A percentile compares a stretch with the other conserved stretches of the same genome.
Conservation (phyloP, 2,888 invertebrate species). For the Bembecia ichneumoniformis region DNA sequence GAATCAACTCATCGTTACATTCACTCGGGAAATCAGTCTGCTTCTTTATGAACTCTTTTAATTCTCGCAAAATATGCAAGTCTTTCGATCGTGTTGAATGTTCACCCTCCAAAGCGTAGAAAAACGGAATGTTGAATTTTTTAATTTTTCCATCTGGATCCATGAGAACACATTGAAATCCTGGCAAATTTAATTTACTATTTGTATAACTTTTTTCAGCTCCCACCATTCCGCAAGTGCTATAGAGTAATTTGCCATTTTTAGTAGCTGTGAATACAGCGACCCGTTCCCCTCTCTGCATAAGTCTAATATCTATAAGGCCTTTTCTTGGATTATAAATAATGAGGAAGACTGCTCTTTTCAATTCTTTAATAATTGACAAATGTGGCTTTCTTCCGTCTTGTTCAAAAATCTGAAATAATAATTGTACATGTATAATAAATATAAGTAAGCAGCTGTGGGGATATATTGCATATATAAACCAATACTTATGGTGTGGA, state of each 20-base stretch:
- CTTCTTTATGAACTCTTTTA: constrained; percentile 77
- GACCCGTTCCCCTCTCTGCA: constrained; percentile 91
- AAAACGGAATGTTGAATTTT: constrained; percentile 90
- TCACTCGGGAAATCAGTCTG: constrained; percentile 61
- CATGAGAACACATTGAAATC: constrained; percentile 83
- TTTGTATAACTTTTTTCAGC: constrained; percentile 70
- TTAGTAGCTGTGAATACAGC: constrained; percentile 93
- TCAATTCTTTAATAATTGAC: constrained; percentile 57
- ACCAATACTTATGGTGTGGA: no score
- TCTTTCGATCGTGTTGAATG: constrained; percentile 90
- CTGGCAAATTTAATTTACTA: constrained; percentile 73
- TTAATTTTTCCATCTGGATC: constrained; percentile 88
- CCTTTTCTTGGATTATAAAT: constrained; percentile 95
- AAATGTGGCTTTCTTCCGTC: constrained; percentile 55
- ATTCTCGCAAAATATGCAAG: constrained; percentile 85
- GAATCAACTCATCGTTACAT: constrained; percentile 64
- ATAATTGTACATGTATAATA: neutral
- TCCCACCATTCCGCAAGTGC: constrained; percentile 86
- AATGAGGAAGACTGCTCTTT: constrained; percentile 85
- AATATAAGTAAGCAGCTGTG: no score
- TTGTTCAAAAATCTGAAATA: constrained; percentile 56
- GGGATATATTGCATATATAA: no score
- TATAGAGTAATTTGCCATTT: constrained; percentile 84
- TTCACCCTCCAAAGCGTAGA: constrained; percentile 89
- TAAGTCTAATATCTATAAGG: constrained; percentile 92